phyloP scores from a whole-genome alignment of 2,113 vertebrate species.

The Herpetotheres cachinnans region DNA sequence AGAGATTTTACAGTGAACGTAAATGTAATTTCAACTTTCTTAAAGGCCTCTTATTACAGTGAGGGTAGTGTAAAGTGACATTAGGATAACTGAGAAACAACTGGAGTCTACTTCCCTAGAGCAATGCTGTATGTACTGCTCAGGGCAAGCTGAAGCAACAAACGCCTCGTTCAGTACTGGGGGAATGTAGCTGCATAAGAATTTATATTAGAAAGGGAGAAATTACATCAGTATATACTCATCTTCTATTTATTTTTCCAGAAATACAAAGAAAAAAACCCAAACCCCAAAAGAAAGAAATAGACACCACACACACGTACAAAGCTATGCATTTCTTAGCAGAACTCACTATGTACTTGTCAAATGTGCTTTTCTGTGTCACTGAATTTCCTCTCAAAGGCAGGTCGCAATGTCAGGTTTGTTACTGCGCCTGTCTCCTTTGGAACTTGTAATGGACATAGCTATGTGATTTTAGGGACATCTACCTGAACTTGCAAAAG shows the following conservation, averaged over 20 bases:
- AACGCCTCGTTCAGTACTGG: background rate
- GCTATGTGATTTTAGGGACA: background rate
- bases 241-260: background rate
- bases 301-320: background rate
- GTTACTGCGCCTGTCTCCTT: background rate
- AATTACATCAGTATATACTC: background rate
- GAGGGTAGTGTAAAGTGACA: background rate
- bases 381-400: background rate
- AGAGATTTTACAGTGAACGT: background rate
- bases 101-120: background rate
- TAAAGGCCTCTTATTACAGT: background rate
- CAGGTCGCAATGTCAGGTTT: background rate
- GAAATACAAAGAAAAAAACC: background rate
- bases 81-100: background rate
- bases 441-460: background rate
- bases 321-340: background rate
- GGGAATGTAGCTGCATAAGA: background rate
- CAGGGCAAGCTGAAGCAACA: background rate
- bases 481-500: background rate
- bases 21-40: background rate
- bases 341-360: background rate
- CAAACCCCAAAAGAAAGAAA: background rate
- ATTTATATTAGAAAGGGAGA: background rate
- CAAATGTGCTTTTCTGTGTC: conserved; percentile 25
- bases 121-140: background rate